Conservation (phyloP, 2,888 invertebrate genomes). For the Empis stercorea region DNA sequence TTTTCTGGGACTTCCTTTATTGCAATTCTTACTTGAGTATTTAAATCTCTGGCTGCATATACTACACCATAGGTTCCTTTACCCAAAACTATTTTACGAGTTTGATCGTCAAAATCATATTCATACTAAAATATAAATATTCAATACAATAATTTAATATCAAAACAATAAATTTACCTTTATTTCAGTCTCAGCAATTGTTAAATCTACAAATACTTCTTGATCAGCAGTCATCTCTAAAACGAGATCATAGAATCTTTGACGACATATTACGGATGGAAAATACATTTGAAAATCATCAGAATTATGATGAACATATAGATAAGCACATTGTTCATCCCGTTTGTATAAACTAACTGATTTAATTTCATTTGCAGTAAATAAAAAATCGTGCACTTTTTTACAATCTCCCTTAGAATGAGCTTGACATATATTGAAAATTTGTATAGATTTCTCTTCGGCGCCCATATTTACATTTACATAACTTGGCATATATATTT, state of each 20-base stretch:
- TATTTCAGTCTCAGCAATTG: conserved; percentile 58
- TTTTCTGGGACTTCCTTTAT: conserved; percentile 97
- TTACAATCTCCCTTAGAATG: conserved; percentile 63
- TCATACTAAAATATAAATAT: conserved; percentile 52
- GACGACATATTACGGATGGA: conserved; percentile 75
- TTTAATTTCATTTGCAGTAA: conserved; percentile 57
- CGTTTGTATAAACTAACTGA: conserved; percentile 77
- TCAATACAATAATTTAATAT: background rate
- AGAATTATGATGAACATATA: conserved; percentile 96
- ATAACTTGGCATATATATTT: conserved; percentile 89
- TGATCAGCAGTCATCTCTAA: conserved; percentile 81
- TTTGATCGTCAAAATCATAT: conserved; percentile 88
- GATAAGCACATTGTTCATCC: conserved; percentile 87
- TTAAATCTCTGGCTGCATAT: conserved; percentile 84
- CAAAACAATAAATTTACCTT: conserved; percentile 40
- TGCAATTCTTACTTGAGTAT: conserved; percentile 88
- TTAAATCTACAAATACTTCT: conserved; percentile 62
- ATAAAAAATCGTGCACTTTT: conserved; percentile 87
- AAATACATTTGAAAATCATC: conserved; percentile 98
- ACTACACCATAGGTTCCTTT: conserved; percentile 94
- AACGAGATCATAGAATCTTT: conserved; percentile 72
- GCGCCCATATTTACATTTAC: conserved; percentile 91
- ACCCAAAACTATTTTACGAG: conserved; percentile 73
- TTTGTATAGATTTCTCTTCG: conserved; percentile 82
- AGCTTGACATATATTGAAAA: conserved; percentile 72